Evolutionary conservation across 1,140 invertebrate genomes (phyloP).

Genomic region (Ceratosolen fusciceps): DNA sequence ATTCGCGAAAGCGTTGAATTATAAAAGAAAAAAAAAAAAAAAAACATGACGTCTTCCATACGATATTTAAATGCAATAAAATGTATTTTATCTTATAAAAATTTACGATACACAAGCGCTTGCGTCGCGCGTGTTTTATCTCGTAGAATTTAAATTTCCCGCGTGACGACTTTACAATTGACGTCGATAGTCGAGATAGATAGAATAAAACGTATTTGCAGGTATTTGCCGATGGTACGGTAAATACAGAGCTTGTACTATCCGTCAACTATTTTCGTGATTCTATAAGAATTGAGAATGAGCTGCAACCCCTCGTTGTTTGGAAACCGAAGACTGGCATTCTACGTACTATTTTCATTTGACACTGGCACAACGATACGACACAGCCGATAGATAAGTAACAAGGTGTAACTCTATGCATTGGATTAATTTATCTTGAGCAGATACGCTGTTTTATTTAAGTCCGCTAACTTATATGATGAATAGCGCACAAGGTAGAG

Average conservation of each 20-base stretch:
- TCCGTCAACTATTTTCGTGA: too few species aligned
- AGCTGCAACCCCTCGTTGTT: not conserved
- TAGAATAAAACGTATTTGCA: not conserved
- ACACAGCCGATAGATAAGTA: too few species aligned
- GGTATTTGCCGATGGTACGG: not conserved
- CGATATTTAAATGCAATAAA: not conserved
- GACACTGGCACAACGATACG: not conserved
- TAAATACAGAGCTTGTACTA: too few species aligned
- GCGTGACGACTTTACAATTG: not conserved
- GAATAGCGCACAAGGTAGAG: not conserved
- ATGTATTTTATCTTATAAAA: not conserved
- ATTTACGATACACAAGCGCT: not conserved
- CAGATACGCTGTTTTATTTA: not conserved
- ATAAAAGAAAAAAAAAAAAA: not conserved
- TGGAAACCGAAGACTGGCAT: not conserved
- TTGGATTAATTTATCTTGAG: not conserved
- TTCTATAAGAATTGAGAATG: too few species aligned
- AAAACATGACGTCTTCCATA: not conserved
- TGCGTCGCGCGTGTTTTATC: not conserved
- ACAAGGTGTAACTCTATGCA: not conserved
- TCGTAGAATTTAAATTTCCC: constrained; percentile 9
- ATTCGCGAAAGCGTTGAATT: too few species aligned
- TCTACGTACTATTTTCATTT: not conserved
- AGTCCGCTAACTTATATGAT: not conserved
- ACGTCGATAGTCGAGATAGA: not conserved